Evolutionary conservation across 2,888 invertebrate species (phyloP).

Genomic region (Clitarchus hookeri): DNA sequence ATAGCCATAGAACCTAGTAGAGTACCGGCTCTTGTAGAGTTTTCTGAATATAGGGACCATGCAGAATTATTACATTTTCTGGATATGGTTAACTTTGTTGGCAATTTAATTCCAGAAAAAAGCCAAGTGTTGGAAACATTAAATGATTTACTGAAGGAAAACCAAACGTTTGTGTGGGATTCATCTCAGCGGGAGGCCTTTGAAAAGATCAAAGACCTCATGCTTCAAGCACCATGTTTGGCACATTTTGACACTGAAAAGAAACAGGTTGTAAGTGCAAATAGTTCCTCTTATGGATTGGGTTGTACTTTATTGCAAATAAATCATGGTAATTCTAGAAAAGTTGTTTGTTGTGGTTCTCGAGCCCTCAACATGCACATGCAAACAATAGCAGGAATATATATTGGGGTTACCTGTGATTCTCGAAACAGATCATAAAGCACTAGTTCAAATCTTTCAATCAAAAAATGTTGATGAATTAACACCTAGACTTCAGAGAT

Average conservation of each 20-base stretch:
- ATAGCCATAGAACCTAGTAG: neutral
- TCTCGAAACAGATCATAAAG: too few species aligned
- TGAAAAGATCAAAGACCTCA: neutral
- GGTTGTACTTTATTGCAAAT: neutral
- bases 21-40: neutral
- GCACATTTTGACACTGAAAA: neutral
- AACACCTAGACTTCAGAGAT: too few species aligned
- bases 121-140: neutral
- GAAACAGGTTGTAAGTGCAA: too few species aligned
- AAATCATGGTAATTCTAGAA: neutral
- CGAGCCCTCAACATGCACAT: neutral
- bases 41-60: too few species aligned
- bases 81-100: neutral
- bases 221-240: neutral
- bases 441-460: too few species aligned
- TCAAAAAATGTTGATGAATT: too few species aligned
- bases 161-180: neutral
- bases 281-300: neutral
- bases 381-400: neutral
- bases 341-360: neutral
- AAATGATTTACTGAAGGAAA: neutral
- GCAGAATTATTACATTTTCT: neutral
- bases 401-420: too few species aligned
- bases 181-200: neutral
- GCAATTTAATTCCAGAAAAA: neutral